Evolutionary conservation across 2,888 invertebrate species (phyloP), one percentile per base, ranked within the genome.

Genomic region (Aleiodes leptofemur): DNA sequence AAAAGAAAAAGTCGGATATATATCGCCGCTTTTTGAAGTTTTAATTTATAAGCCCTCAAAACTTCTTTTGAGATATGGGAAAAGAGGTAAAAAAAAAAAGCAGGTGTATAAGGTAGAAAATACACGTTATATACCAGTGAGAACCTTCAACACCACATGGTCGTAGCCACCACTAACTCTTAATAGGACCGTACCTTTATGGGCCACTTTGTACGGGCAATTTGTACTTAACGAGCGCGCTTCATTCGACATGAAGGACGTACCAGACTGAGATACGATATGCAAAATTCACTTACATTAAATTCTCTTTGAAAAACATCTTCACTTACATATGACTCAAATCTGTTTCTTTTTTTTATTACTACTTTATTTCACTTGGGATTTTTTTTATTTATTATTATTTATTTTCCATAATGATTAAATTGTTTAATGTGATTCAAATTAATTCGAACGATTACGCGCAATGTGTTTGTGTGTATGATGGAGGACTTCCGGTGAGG

Each of bases 181-280:
- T 86, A 86, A 86, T 86, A 83, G 84, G 83, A 83, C 77, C 76
- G 77, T 77, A 82, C 79, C 83, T 86, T 86, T 84, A 85, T 80
- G 78, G 81, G 79, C 81, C 80, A 81, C 79, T 83, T 80, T 79
- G 79, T 78, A 80, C 64, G 74, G 82, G 80, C 83, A 85, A 85
- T 86, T 86, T 85, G 83, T 81, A 80, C 82, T 81, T 85, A 83
- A 84, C 83, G 81, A 84, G 69, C 77, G 77, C 79, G 80, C 77
- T 81, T 80, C 83, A 72, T 82, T 80, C 64, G 34, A 48, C 50
- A 29, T 61, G 51, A 72, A 69, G 70, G 72, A 72, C 50, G 53
- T 53, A 50, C 11, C 29, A 23, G 59, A 51, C 16, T 31, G 16
- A 55, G 56, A 70, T 43, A 31, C 56, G 56, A 56, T 56, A 56